phyloP scores from a whole-genome alignment of 2,797 vertebrate genomes.

The Graptemys geographica region DNA sequence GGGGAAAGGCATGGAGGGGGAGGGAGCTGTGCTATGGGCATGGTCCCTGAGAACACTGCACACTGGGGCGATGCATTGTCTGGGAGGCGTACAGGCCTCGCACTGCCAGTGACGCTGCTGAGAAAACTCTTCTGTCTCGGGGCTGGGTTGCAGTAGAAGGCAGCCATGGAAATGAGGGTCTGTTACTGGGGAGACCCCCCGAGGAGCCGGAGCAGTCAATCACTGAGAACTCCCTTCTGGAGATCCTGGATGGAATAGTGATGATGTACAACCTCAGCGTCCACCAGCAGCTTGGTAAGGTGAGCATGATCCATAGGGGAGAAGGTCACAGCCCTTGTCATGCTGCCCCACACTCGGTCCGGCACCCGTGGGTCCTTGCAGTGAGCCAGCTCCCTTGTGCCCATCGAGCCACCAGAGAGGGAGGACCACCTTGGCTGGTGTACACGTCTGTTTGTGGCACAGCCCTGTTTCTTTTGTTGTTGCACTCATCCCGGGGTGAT shows the following conservation, averaged over 20 bases:
- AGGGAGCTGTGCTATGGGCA: neutral
- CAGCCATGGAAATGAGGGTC: constrained; percentile 92
- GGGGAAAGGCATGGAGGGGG: neutral
- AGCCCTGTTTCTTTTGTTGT: neutral
- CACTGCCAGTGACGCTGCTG: constrained; percentile 5
- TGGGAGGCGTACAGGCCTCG: neutral
- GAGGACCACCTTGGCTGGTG: neutral
- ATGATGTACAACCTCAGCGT: constrained; percentile 99
- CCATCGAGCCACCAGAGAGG: no score
- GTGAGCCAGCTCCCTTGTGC: neutral
- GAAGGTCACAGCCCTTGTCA: neutral
- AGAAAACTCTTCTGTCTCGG: constrained; percentile 50
- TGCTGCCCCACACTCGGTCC: neutral
- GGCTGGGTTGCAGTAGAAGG: constrained; percentile 89
- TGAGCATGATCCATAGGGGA: constrained; percentile 31
- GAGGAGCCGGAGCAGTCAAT: constrained; percentile 92
- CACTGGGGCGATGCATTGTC: neutral
- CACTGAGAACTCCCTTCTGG: constrained; percentile 95
- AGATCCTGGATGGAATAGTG: constrained; percentile 93
- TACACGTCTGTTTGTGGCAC: neutral
- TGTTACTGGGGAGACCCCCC: constrained; percentile 92
- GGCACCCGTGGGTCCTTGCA: neutral
- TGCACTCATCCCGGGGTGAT: neutral
- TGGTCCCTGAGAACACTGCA: neutral
- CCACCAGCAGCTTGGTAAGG: constrained; percentile 98